A percentile compares a stretch with the other conserved stretches of the same genome.
These are phyloP conservation scores for Florisuga fusca DNA, from an alignment of 2,797 vertebrate genomes.

Conservation along the genomic window DNA sequence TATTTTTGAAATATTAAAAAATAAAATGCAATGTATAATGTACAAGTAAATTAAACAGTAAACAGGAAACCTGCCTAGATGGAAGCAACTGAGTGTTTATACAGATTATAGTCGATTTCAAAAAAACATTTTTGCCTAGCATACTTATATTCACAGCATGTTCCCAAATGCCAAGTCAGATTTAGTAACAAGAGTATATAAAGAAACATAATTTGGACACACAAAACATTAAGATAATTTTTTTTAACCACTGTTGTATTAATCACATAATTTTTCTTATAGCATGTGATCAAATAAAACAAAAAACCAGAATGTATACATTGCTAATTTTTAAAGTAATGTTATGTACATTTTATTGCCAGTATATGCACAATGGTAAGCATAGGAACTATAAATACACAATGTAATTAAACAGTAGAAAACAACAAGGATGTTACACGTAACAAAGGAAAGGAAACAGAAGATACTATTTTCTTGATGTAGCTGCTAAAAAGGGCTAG, in stretches of 20 bases:
- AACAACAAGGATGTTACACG: conserved; percentile 86
- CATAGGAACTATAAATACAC: conserved; percentile 98
- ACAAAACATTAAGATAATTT: neutral
- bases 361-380: conserved; percentile 91
- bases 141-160: neutral
- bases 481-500: conserved; percentile 78
- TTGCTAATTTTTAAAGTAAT: conserved; percentile 77
- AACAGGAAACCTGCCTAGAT: neutral
- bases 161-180: conserved; percentile 8
- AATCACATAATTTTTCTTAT: conserved; percentile 9
- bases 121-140: neutral
- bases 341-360: conserved; percentile 98
- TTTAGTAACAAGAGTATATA: neutral
- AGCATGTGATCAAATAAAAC: conserved; percentile 55
- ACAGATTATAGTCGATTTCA: neutral
- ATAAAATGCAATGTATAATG: neutral
- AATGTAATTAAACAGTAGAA: conserved; percentile 89
- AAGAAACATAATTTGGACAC: neutral
- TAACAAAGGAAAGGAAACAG: conserved; percentile 77
- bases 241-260: neutral
- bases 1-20: neutral
- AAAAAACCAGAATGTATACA: conserved; percentile 70
- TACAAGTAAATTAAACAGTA: neutral
- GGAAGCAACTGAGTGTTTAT: neutral
- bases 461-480: conserved; percentile 75